phyloP scores from a whole-genome alignment of 2,797 vertebrate genomes.

The Lagodon rhomboides region DNA sequence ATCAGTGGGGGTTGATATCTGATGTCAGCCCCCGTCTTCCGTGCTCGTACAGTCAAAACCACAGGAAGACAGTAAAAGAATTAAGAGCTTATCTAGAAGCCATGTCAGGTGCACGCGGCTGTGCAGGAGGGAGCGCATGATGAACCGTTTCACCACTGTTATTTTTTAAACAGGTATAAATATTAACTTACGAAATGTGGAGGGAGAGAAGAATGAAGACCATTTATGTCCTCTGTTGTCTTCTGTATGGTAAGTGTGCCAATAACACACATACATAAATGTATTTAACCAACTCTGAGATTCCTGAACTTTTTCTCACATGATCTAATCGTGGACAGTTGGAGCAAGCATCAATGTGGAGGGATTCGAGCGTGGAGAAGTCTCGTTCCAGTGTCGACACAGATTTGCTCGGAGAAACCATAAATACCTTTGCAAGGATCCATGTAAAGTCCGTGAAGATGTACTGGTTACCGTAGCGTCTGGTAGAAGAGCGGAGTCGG shows the following conservation, averaged over 20 bases:
- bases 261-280: neutral
- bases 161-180: neutral
- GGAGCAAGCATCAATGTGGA: neutral
- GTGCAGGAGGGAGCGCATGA: neutral
- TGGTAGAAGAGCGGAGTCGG: neutral
- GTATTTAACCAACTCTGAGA: neutral
- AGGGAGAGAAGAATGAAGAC: constrained; percentile 53
- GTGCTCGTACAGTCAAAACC: constrained; percentile 1
- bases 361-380: constrained; percentile 30
- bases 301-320: neutral
- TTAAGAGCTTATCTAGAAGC: neutral
- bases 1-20: neutral
- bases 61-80: constrained; percentile 17
- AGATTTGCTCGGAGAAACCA: fast-evolving
- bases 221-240: constrained; percentile 38
- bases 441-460: constrained; percentile 16
- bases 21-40: too few species aligned
- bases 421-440: constrained; percentile 74
- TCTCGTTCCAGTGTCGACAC: constrained; percentile 63
- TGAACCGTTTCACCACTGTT: neutral
- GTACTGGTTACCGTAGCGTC: constrained; percentile 37
- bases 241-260: constrained; percentile 61
- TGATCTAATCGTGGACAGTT: neutral
- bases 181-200: fast-evolving
- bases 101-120: neutral